Conservation (phyloP, 2,113 vertebrate genomes). For the Zapornia atra region DNA sequence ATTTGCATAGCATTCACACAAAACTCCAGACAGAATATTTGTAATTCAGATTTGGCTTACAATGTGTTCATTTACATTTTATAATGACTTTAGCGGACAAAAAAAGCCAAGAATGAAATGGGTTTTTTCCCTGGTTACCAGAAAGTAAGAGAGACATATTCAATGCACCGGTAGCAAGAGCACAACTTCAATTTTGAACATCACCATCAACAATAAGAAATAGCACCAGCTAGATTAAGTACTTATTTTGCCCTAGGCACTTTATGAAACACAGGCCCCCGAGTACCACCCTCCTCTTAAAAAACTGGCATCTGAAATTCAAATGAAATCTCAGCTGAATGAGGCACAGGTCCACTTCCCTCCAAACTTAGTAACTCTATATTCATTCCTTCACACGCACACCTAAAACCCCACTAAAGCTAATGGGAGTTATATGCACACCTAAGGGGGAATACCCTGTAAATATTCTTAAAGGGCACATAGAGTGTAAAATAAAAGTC, state of each 20-base stretch:
- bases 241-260: slow-evolving; percentile 7
- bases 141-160: slow-evolving; percentile 19
- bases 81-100: slow-evolving; percentile 48
- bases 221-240: slow-evolving; percentile 25
- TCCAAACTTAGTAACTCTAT: background rate
- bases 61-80: slow-evolving; percentile 67
- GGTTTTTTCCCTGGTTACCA: background rate
- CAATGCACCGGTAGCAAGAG: background rate
- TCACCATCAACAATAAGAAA: slow-evolving; percentile 34
- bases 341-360: background rate
- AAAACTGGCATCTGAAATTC: slow-evolving; percentile 23
- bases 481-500: background rate
- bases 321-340: slow-evolving; percentile 31
- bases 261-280: background rate
- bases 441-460: background rate
- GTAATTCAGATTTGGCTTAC: slow-evolving; percentile 63
- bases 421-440: background rate
- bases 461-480: slow-evolving; percentile 27
- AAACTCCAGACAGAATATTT: slow-evolving; percentile 52
- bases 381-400: background rate
- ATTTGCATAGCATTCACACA: slow-evolving; percentile 26
- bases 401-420: background rate
- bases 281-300: background rate
- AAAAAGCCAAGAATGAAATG: slow-evolving; percentile 24
- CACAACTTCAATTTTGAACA: slow-evolving; percentile 35